phyloP scores from a whole-genome alignment of 2,888 invertebrate species.

The Chloroclysta siterata region DNA sequence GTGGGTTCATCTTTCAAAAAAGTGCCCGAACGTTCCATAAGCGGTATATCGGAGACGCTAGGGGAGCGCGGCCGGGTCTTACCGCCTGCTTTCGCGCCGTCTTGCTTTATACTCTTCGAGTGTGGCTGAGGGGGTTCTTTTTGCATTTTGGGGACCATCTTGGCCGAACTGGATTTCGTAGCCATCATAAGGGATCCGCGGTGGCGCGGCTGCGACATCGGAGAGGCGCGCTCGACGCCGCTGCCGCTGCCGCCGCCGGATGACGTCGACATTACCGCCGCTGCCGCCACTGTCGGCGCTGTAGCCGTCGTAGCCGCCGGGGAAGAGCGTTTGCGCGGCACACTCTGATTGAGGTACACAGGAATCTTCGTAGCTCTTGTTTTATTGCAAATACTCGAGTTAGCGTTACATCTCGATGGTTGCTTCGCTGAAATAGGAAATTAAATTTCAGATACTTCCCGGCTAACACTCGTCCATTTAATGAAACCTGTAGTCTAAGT shows the following conservation, averaged over 20 bases:
- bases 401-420: constrained; percentile 43
- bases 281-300: not conserved
- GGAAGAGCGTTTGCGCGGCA: not conserved
- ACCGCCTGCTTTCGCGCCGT: constrained; percentile 24
- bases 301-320: not conserved
- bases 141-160: constrained; percentile 72
- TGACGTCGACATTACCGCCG: not conserved
- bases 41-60: constrained; percentile 50
- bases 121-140: constrained; percentile 48
- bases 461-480: not conserved
- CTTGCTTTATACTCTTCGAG: constrained; percentile 28
- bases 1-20: constrained; percentile 91
- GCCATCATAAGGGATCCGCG: constrained; percentile 79
- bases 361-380: constrained; percentile 68
- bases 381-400: constrained; percentile 31
- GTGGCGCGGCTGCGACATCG: constrained; percentile 6
- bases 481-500: not conserved
- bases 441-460: not conserved
- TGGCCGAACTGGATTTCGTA: constrained; percentile 85
- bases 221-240: constrained; percentile 20
- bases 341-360: constrained; percentile 55
- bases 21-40: constrained; percentile 88
- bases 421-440: constrained; percentile 40
- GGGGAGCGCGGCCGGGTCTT: constrained; percentile 28
- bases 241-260: not conserved